A percentile compares a stretch with the other conserved stretches of the same genome.
Evolutionary conservation across 2,113 vertebrate species (phyloP).

Genomic region (Malurus elegans): DNA sequence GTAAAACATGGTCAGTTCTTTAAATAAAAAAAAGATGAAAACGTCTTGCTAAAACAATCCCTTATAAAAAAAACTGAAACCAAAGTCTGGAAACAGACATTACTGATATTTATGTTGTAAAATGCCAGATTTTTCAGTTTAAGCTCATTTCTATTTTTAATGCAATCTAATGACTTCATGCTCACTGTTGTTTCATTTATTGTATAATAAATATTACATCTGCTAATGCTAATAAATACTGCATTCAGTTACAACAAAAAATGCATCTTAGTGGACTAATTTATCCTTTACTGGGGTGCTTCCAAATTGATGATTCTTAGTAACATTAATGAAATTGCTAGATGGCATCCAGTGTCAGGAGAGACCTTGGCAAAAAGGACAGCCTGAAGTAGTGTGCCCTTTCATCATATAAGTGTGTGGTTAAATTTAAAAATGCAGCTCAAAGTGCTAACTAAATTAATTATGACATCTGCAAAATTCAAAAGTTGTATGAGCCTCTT

Average conservation of each 20-base stretch:
- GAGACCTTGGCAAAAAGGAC: not conserved
- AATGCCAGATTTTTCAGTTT: not conserved
- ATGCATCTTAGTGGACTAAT: not conserved
- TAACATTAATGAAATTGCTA: slow-evolving; percentile 10
- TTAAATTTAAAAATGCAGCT: not conserved
- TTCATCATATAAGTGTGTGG: not conserved
- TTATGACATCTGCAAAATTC: not conserved
- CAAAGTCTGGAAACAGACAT: not conserved
- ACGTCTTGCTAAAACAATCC: not conserved
- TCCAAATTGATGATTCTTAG: not conserved
- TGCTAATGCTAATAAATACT: not conserved
- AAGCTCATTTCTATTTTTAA: not conserved
- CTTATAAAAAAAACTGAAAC: not conserved
- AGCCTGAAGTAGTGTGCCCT: not conserved
- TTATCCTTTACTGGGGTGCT: not conserved
- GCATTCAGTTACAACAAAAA: not conserved
- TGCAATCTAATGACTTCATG: not conserved
- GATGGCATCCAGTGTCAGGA: not conserved
- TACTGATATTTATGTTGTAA: not conserved
- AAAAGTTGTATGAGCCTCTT: not conserved
- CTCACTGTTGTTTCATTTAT: not conserved
- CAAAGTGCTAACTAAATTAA: not conserved
- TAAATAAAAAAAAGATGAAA: not conserved
- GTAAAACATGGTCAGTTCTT: not conserved
- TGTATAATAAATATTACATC: not conserved